phyloP scores from a whole-genome alignment of 1,140 invertebrate genomes.

The Drosophila funebris region DNA sequence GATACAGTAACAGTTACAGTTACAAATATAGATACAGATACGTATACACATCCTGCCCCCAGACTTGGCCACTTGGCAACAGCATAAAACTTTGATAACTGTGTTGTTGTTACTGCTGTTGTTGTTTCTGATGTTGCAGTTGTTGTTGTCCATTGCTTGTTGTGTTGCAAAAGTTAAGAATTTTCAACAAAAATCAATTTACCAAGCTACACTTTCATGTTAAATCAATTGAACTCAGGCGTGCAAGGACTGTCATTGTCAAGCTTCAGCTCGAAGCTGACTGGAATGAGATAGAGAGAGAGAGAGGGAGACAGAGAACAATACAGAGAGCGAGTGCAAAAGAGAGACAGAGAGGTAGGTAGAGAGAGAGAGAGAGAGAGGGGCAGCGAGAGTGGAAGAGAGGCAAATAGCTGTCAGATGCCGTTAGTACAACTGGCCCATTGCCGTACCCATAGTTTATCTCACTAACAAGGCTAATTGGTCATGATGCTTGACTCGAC shows the following conservation, averaged over 20 bases:
- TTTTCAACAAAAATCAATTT: constrained; percentile 76
- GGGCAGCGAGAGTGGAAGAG: background rate
- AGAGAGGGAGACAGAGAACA: background rate
- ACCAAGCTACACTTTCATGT: constrained; percentile 78
- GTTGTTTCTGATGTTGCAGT: constrained; percentile 32
- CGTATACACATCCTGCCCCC: constrained; percentile 17
- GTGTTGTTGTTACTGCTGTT: constrained; percentile 9
- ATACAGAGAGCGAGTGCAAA: constrained; percentile 2
- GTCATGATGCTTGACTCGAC: constrained; percentile 70
- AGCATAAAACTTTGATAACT: constrained; percentile 62
- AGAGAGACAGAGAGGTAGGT: background rate
- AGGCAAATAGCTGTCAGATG: constrained; percentile 29
- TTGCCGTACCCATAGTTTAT: constrained; percentile 68
- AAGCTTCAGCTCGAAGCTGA: constrained; percentile 28
- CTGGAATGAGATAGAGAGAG: background rate
- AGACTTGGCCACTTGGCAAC: constrained; percentile 51
- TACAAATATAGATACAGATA: constrained; percentile 11
- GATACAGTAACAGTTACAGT: constrained; percentile 25
- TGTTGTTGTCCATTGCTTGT: constrained; percentile 30
- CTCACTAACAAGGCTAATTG: constrained; percentile 81
- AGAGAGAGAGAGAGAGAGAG: constrained; percentile 8
- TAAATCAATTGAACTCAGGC: constrained; percentile 81
- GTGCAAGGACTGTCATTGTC: constrained; percentile 72
- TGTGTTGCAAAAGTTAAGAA: constrained; percentile 51
- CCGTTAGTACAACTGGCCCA: constrained; percentile 66